Evolutionary conservation across 2,797 vertebrate genomes (phyloP).

Genomic region (Ataeniobius toweri): DNA sequence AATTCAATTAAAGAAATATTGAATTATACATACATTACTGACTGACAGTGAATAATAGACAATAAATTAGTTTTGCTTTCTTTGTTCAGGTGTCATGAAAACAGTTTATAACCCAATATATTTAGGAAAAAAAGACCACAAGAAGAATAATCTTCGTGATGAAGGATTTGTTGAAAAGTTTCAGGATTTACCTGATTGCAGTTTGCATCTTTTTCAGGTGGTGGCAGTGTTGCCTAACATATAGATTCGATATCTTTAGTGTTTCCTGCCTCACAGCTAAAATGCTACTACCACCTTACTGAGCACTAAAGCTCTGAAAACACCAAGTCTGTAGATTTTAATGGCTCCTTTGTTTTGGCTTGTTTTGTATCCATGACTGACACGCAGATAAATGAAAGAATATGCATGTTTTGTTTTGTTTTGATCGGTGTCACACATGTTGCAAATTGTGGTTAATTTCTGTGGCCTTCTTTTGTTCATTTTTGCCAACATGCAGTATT

Average conservation of each 20-base stretch:
- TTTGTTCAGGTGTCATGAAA: too few relatives aligned
- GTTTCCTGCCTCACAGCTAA: background rate
- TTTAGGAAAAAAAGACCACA: background rate
- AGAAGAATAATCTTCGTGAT: background rate
- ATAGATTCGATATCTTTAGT: constrained; percentile 20
- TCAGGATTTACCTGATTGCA: too few relatives aligned
- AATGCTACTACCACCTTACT: constrained; percentile 1
- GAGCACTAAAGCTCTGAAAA: background rate
- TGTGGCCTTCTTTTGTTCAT: constrained; percentile 38
- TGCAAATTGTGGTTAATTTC: constrained; percentile 47
- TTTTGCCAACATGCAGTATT: constrained; percentile 36
- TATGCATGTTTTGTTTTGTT: constrained; percentile 33
- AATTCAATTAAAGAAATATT: background rate
- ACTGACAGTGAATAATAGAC: background rate
- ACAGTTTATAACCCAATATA: background rate
- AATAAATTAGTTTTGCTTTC: background rate
- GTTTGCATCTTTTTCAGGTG: constrained; percentile 48
- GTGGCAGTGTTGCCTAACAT: constrained; percentile 69
- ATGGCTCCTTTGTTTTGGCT: constrained; percentile 8
- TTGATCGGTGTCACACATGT: constrained; percentile 34
- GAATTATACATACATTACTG: background rate
- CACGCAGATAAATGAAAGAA: constrained; percentile 36
- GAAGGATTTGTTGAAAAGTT: background rate
- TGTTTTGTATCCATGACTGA: constrained; percentile 34
- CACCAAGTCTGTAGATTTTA: constrained; percentile 24